Base-by-base conservation (phyloP, 2,888 invertebrate species). In the Campoplex nolae region DNA sequence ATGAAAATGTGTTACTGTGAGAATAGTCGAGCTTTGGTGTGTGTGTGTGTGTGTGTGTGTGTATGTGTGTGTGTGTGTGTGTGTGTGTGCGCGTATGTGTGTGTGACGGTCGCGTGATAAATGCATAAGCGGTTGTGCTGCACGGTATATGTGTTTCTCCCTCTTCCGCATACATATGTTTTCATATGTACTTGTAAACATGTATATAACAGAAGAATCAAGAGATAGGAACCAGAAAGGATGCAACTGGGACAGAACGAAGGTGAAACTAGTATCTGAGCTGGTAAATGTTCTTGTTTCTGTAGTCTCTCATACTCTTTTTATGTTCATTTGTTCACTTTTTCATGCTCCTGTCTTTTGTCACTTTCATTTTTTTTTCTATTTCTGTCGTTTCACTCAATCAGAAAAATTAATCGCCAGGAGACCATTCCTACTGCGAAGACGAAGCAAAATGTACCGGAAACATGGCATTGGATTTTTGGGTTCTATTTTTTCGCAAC, bases 61-160 rank as follows among this genome's bases (percentile, higher is more conserved):
- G n/a, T 38, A 38, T 6, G 38, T 67, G 38, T 38, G 8, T 56
- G 54, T 45, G 32, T 56, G 13, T 32, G 71, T 32, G 65, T 7
- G 11, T 11, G 35, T 48, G 56, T 79, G 73, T 38, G 28, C 13
- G n/a, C n/a, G n/a, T 23, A 0, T 6, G 45, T 54, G 74, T 51
- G 16, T 71, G 75, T 78, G 84, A 87, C 82, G 75, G 74, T 84
- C 82, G 84, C 84, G 87, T 87, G 87, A 87, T 84, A 87, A 87
- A 87, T 87, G 87, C 84, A 87, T 87, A 84, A 87, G 70, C 67
- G 81, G 83, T 86, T 81, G 62, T 62, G 80, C 86, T 80, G 74
- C 80, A 83, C 35, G 32, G 81, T 42, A 38, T 77, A 81, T 81
- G 67, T 54, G 77, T 73, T 28, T 18, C 35, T 56, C 58, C 13